Evolutionary conservation across 2,797 vertebrate species (phyloP), one percentile per base, ranked within the genome.

Genomic region (Pantherophis vulpinus): DNA sequence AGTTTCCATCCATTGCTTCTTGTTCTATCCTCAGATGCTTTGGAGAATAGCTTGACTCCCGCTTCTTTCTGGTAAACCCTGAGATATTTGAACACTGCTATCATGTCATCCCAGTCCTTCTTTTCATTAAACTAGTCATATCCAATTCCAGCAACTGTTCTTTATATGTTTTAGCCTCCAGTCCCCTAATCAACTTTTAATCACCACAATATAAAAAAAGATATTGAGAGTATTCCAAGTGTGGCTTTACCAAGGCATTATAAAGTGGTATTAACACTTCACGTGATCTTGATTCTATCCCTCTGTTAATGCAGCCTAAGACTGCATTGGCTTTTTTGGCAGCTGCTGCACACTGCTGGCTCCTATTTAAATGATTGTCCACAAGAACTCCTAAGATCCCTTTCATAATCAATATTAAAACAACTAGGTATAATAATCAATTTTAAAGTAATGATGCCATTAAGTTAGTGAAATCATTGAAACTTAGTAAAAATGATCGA

Each of bases 381-480:
- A 74, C 66, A 18, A 18, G 66, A n/a, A 9, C n/a, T 74, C 66
- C n/a, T 2, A 37, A 70, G 14, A 74, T 74, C 66, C 6, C 66
- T 70, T 6, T 74, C 66, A 18, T n/a, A 37, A 8, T 23, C 23
- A 83, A 83, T 47, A 0, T 27, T 92, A 66, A 95, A 51, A 91
- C 37, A 93, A 93, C 11, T 70, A 74, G 59, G 1, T 25, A 94
- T 58, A 66, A 7, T 93, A 92, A 63, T 4, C 4, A 29, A 91
- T 96, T 94, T 58, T 93, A 94, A 60, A 87, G 66, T 94, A 95
- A 93, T 37, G 61, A 9, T 29, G 9, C 27, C 92, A 9, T 93
- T 56, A 55, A 87, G 37, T 32, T 94, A 86, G 74, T 89, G 29
- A 54, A 55, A 42, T 56, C 63, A 56, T 58, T 93, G 13, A 12